Base-by-base conservation (phyloP, 2,113 vertebrate genomes). In the Oncorhynchus nerka region DNA sequence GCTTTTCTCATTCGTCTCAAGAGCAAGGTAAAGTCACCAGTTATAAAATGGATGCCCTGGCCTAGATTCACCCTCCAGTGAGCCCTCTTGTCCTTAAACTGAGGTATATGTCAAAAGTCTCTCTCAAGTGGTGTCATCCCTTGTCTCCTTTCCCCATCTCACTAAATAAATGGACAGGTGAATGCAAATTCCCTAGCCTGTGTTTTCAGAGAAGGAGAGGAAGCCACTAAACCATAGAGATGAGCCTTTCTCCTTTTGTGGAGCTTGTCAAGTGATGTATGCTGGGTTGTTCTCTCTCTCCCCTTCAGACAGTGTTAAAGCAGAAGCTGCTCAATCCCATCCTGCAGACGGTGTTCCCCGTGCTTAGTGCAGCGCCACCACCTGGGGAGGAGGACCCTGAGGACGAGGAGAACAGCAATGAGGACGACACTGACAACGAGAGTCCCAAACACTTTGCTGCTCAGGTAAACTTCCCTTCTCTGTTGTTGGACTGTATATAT, bases 401-500 rank as follows among this genome's bases (percentile, higher is more conserved):
- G 73, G 95, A 97, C 61, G 90, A 93, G 22, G 94, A 95, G 76
- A 85, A 87, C 0, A 89, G 93, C 6, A 48, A 22, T 0, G 93
- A 92, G 6, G 93, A 94, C 2, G 89, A 90, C 30, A 76, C 78
- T 1, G 91, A 93, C 19, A 86, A 88, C n/a, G 90, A 93, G 62
- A 95, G 90, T 9, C 95, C 95, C 62, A 97, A 97, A 83, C 95
- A 96, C 77, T 94, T 92, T 74, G 95, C 95, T 30, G 93, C 94
- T 73, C 96, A 96, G 95, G 96, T 97, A 5, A 24, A 59, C 45
- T 13, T 57, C 16, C 20, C 20, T 57, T 15, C 16, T 51, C 15
- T 11, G 16, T 51, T 12, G 11, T 24, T 13, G 22, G 26, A 5
- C 13, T 13, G 34, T 34, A 8, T 34, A 34, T 34, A 34, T 34